phyloP scores from a whole-genome alignment of 2,797 vertebrate genomes.

The Eurystomus glaucurus region DNA sequence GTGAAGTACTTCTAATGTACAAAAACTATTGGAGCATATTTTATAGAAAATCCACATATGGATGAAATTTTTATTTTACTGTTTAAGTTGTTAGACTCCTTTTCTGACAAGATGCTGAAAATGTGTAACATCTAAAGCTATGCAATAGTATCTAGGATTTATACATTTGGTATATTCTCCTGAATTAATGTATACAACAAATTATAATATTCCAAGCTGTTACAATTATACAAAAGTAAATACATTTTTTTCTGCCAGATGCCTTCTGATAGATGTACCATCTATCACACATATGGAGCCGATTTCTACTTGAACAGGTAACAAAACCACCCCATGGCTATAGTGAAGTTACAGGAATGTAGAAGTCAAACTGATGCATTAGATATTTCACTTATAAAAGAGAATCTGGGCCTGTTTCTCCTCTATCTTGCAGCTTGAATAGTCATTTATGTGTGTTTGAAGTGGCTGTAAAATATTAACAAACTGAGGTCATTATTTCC shows the following conservation, averaged over 20 bases:
- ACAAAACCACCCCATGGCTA: not conserved
- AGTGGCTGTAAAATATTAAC: not conserved
- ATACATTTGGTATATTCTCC: not conserved
- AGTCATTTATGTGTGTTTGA: not conserved
- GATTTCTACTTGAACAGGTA: not conserved
- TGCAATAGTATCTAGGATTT: constrained; percentile 4
- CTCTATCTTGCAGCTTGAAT: not conserved
- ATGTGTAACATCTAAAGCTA: not conserved
- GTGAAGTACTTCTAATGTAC: not conserved
- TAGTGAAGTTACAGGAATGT: not conserved
- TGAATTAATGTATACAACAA: not conserved
- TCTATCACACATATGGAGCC: not conserved
- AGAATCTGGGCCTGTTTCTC: not conserved
- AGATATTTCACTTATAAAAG: not conserved
- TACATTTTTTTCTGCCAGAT: not conserved
- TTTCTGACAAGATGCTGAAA: constrained; percentile 7
- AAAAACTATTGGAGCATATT: not conserved
- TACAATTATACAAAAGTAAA: not conserved
- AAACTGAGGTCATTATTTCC: not conserved
- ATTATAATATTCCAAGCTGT: not conserved
- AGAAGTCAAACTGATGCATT: not conserved
- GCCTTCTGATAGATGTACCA: not conserved
- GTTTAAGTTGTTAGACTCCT: not conserved
- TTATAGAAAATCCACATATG: not conserved
- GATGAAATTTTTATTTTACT: constrained; percentile 4